A percentile compares a stretch with the other conserved stretches of the same genome.
These are phyloP conservation scores for Neodontobutis hainanensis DNA, from an alignment of 2,113 vertebrate genomes.

Conservation along the genomic window DNA sequence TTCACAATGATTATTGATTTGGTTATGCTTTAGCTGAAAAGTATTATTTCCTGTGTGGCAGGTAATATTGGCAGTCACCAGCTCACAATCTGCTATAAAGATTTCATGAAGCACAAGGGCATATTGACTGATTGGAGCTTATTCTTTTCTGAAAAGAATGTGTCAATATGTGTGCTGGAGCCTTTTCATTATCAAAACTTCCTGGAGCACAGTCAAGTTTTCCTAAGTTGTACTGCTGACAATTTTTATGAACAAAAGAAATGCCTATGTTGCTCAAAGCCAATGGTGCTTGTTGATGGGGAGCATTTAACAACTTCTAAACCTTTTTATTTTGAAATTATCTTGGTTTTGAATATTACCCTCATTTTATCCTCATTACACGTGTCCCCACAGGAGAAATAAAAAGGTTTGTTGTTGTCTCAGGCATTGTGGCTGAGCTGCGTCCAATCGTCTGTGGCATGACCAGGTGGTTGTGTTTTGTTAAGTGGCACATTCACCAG, in stretches of 20 bases:
- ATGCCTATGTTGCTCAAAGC: constrained; percentile 7
- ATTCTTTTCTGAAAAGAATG: constrained; percentile 43
- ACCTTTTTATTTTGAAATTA: constrained; percentile 25
- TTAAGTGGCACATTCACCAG: constrained; percentile 59
- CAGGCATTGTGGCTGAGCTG: constrained; percentile 45
- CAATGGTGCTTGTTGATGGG: constrained; percentile 11
- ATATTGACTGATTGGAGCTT: constrained; percentile 50
- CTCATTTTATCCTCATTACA: constrained; percentile 39
- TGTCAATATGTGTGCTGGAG: constrained; percentile 56
- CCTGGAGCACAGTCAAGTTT: constrained; percentile 43
- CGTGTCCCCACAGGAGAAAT: constrained; percentile 29
- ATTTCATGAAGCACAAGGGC: constrained; percentile 56
- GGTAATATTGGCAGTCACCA: constrained; percentile 47
- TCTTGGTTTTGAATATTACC: constrained; percentile 25
- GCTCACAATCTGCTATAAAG: constrained; percentile 48
- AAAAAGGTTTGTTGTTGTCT: constrained; percentile 56
- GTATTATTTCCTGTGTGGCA: constrained; percentile 49
- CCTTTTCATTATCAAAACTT: constrained; percentile 56
- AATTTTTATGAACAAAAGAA: constrained; percentile 9
- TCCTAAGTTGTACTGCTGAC: constrained; percentile 7
- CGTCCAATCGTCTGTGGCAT: constrained; percentile 65
- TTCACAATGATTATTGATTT: constrained; percentile 48
- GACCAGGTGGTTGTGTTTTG: constrained; percentile 73
- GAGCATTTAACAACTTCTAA: constrained; percentile 33
- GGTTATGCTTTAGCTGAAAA: constrained; percentile 34